These are phyloP conservation scores for Oscheius sp. DNA, from an alignment of 2,888 invertebrate species.

Conservation along the genomic window DNA sequence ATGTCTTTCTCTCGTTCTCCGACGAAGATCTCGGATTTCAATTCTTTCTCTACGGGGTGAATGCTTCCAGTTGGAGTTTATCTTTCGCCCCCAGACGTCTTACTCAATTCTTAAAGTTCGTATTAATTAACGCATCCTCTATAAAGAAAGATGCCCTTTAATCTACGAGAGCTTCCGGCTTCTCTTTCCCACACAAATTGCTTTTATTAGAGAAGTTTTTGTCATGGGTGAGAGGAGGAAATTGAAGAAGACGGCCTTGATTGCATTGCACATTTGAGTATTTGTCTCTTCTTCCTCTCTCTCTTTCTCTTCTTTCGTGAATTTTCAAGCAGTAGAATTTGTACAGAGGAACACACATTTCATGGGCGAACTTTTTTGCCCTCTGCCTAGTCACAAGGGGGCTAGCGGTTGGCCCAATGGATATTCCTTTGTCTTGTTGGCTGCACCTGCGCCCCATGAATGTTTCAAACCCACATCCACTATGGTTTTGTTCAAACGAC, in stretches of 20 bases:
- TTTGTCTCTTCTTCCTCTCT: conserved; percentile 8
- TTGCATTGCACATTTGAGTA: conserved; percentile 14
- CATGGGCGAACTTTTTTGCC: background rate
- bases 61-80: no score
- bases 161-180: no score
- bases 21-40: no score
- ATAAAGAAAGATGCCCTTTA: no score
- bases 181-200: no score
- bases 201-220: no score
- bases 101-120: no score
- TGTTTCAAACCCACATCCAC: conserved; percentile 22
- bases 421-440: conserved; percentile 16
- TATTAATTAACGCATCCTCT: no score
- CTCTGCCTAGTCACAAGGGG: background rate
- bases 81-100: no score
- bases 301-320: background rate
- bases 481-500: conserved; percentile 17
- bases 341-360: background rate
- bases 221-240: conserved; percentile 1
- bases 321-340: no score
- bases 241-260: conserved; percentile 18
- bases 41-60: no score
- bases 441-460: conserved; percentile 25
- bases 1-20: no score
- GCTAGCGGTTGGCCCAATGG: background rate